Evolutionary conservation across 2,113 vertebrate species (phyloP).

Genomic region (Diphyllodes magnificus): DNA sequence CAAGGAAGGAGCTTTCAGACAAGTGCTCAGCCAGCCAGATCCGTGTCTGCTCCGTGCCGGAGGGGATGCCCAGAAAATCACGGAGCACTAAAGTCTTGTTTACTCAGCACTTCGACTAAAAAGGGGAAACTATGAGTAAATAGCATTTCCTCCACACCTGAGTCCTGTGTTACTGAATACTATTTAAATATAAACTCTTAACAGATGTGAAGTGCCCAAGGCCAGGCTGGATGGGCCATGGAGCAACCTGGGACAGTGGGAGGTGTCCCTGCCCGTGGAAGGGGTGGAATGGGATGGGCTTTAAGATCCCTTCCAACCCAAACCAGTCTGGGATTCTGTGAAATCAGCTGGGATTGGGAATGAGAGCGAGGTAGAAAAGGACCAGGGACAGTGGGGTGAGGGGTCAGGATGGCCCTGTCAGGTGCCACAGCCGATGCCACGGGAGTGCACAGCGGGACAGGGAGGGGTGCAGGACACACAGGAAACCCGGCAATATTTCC

Average conservation of each 20-base stretch:
- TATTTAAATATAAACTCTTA: background rate
- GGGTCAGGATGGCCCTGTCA: accelerated
- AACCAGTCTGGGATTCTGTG: background rate
- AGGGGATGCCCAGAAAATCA: background rate
- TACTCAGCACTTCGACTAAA: background rate
- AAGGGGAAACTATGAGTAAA: background rate
- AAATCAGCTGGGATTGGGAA: background rate
- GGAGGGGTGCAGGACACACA: background rate
- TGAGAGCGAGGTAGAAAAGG: background rate
- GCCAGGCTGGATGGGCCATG: accelerated
- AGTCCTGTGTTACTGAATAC: background rate
- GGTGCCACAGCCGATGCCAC: accelerated
- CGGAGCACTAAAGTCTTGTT: background rate
- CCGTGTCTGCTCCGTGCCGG: accelerated
- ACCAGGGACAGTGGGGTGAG: accelerated
- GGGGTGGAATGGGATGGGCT: background rate
- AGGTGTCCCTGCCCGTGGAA: background rate
- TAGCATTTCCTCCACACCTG: background rate
- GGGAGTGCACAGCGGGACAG: accelerated
- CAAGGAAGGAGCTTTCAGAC: background rate
- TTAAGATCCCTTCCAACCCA: background rate
- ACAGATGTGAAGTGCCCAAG: background rate
- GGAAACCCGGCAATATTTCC: background rate
- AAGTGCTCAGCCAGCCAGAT: background rate
- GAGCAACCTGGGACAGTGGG: accelerated